phyloP scores from a whole-genome alignment of 1,140 invertebrate species.

The Oncopeltus fasciatus region DNA sequence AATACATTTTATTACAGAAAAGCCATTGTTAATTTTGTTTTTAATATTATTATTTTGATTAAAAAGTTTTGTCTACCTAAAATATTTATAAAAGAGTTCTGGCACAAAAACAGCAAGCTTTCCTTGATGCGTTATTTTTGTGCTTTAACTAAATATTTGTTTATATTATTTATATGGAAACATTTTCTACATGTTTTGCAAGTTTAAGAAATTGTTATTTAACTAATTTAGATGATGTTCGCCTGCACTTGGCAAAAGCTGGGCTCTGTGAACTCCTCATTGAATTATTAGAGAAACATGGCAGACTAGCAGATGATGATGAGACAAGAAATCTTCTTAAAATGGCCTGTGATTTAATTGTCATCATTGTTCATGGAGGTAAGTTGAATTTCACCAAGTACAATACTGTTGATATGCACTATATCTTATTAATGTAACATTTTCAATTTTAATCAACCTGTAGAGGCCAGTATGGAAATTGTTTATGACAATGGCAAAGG shows the following conservation, averaged over 20 bases:
- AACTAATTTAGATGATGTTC: constrained; percentile 62
- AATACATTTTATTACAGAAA: too few species aligned
- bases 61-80: too few species aligned
- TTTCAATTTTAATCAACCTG: constrained; percentile 21
- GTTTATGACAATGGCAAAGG: constrained; percentile 57
- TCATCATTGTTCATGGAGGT: constrained; percentile 73
- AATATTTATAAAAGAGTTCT: too few species aligned
- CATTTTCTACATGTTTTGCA: constrained; percentile 19
- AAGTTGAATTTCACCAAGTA: too few species aligned
- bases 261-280: constrained; percentile 60
- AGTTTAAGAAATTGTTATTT: too few species aligned
- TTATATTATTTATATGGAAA: constrained; percentile 6
- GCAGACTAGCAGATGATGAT: constrained; percentile 40
- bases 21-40: too few species aligned
- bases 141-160: too few species aligned
- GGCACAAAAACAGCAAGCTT: too few species aligned
- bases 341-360: constrained; percentile 69
- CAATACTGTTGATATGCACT: too few species aligned
- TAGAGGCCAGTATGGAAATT: constrained; percentile 75
- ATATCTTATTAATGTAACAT: background rate
- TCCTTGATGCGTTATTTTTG: too few species aligned
- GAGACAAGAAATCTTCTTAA: constrained; percentile 61
- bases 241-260: constrained; percentile 54
- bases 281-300: constrained; percentile 55
- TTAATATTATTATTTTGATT: too few species aligned